Evolutionary conservation across 1,140 invertebrate species (phyloP).

Genomic region (Eueides isabella): DNA sequence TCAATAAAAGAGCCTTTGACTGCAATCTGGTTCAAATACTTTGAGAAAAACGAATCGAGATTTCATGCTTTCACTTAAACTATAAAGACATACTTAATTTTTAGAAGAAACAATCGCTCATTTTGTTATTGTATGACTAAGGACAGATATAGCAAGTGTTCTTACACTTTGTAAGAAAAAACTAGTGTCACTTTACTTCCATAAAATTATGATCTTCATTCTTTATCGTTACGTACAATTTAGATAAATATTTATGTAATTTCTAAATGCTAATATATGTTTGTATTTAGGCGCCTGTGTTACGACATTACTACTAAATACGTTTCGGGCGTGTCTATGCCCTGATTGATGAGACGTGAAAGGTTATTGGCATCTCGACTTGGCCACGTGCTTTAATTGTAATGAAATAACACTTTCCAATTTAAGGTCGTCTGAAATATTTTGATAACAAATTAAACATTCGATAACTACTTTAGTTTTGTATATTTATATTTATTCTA

Average conservation of each 20-base stretch:
- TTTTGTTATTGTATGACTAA: background rate
- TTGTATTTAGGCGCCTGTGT: background rate
- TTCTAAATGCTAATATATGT: background rate
- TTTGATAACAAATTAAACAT: background rate
- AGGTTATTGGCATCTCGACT: slow-evolving; percentile 41
- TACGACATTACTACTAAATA: slow-evolving; percentile 34
- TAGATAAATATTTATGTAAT: background rate
- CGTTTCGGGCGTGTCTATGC: slow-evolving; percentile 32
- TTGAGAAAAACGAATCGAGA: background rate
- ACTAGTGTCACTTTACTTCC: too few species aligned
- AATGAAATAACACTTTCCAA: slow-evolving; percentile 18
- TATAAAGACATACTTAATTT: background rate
- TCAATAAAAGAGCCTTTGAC: background rate
- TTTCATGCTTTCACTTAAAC: background rate
- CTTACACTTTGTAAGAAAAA: too few species aligned
- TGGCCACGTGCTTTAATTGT: slow-evolving; percentile 32
- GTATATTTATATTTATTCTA: background rate
- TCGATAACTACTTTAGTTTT: background rate
- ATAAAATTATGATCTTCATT: too few species aligned
- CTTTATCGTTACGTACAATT: too few species aligned
- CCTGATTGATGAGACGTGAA: slow-evolving; percentile 41
- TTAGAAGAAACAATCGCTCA: background rate
- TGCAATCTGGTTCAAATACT: background rate
- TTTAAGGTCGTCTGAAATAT: background rate
- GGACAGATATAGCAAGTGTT: too few species aligned